Base-by-base conservation (phyloP, 2,797 vertebrate genomes). In the Choloepus didactylus region DNA sequence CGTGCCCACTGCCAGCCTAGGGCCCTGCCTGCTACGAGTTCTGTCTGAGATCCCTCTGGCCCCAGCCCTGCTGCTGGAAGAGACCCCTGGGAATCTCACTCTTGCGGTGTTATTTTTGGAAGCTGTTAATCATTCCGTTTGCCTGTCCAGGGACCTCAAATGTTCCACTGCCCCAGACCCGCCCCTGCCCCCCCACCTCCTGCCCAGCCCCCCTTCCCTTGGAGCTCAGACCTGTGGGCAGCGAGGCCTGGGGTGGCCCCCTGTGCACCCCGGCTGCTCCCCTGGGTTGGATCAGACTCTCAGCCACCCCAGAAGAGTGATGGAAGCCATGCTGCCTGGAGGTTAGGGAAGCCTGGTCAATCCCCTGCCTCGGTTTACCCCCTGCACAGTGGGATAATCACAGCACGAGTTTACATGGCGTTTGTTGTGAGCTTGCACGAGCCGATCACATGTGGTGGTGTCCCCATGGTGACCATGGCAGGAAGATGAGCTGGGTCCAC, bases 101-200 rank as follows among this genome's bases (percentile, higher is more conserved):
- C 64, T 67, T 18, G 41, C 84, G 1, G 10, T 69, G 93, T 89
- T 97, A 94, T 97, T 97, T 97, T 90, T 85, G 96, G 96, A 93
- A 97, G 41, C 93, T 80, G 93, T 80, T 92, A 95, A 93, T 51
- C 93, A 76, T 82, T 87, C 76, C 90, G 59, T 88, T 94, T 92
- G 92, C 87, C 87, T 96, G 94, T 92, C 95, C 92, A 70, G 41
- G 86, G 96, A 96, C 95, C 95, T 93, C 93, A 94, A 49, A 60
- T 2, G 46, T 96, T 95, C 94, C 95, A 90, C n/a, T 15, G 87
- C 69, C 59, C 51, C 0, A 3, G 56, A 35, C 73, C 6, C 0
- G 6, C 41, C 41, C 89, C 92, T 49, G 62, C 82, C 38, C 92
- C 2, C 25, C n/a, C 3, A 1, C 35, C 64, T 0, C 0, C 29